Evolutionary conservation across 2,797 vertebrate species (phyloP).

Genomic region (Todus mexicanus): DNA sequence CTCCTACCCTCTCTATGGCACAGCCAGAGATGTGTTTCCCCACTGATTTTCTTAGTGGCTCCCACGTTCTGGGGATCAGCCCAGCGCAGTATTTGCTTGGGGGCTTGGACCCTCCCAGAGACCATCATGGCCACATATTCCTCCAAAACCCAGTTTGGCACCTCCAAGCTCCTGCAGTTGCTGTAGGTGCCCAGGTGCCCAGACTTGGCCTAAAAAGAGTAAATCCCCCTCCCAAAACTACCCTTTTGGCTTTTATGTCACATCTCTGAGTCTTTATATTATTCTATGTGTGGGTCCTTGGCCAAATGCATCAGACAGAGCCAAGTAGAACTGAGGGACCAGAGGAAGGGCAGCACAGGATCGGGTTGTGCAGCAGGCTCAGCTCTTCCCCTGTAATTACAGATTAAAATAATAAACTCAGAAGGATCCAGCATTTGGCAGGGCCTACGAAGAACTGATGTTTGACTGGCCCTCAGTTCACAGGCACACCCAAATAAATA

Average conservation of each 20-base stretch:
- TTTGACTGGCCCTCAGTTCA: slow-evolving; percentile 18
- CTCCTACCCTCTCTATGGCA: neutral
- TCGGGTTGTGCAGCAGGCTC: neutral
- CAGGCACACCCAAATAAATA: slow-evolving; percentile 61
- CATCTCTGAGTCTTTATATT: neutral
- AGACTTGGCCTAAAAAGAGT: neutral
- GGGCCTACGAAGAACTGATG: neutral
- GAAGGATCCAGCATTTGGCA: slow-evolving; percentile 34
- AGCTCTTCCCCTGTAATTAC: slow-evolving; percentile 5
- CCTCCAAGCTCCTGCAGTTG: neutral
- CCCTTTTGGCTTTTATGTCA: neutral
- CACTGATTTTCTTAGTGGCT: neutral
- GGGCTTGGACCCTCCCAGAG: neutral
- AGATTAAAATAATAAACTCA: slow-evolving; percentile 46
- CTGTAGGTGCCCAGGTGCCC: neutral
- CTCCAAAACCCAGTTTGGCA: neutral
- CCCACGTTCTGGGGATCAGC: neutral
- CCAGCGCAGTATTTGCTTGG: neutral
- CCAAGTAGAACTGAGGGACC: neutral
- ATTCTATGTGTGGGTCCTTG: neutral
- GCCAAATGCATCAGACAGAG: neutral
- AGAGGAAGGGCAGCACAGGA: neutral
- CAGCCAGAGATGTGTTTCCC: neutral
- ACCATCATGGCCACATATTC: neutral
- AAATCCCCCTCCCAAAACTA: neutral